Evolutionary conservation across 2,888 invertebrate species (phyloP).

Genomic region (Nomada fucata): DNA sequence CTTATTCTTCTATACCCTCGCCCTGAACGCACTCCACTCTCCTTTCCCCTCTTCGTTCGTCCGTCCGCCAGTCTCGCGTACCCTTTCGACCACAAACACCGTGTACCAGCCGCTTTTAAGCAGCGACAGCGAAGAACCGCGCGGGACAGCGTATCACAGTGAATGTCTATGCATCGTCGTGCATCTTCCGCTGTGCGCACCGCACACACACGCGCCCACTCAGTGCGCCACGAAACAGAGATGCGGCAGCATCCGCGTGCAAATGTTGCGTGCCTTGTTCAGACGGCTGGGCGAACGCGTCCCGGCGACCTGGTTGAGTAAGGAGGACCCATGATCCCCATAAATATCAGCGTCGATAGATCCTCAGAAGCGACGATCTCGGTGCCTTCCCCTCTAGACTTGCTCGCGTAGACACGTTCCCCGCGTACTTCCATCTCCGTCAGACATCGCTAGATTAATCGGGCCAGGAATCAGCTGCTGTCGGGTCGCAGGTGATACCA

Average conservation of each 20-base stretch:
- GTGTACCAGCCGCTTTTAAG: conserved; percentile 51
- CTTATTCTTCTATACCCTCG: conserved; percentile 41
- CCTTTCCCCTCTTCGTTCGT: conserved; percentile 10
- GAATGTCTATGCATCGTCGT: conserved; percentile 39
- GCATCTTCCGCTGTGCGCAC: conserved; percentile 37
- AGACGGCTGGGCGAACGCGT: conserved; percentile 18
- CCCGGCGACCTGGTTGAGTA: conserved; percentile 33
- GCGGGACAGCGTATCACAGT: conserved; percentile 42
- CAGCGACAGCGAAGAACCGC: conserved; percentile 60
- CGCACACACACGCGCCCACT: conserved; percentile 29
- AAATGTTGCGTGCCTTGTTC: conserved; percentile 27
- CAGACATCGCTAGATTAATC: no score
- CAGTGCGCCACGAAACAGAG: conserved; percentile 45
- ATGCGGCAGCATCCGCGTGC: conserved; percentile 48
- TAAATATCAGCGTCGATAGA: conserved; percentile 41
- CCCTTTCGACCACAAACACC: conserved; percentile 60
- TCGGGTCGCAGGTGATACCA: conserved; percentile 32
- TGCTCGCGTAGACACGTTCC: background rate
- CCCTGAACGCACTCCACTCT: conserved; percentile 15
- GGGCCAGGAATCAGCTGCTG: conserved; percentile 28
- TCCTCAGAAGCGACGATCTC: conserved; percentile 22
- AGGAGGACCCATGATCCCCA: conserved; percentile 20
- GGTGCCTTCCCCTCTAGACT: background rate
- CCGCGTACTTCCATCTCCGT: background rate
- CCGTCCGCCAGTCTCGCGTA: conserved; percentile 15